These are phyloP conservation scores for Montipora capitata DNA, from an alignment of 92 coral and sea anemone genomes.

Conservation along the genomic window DNA sequence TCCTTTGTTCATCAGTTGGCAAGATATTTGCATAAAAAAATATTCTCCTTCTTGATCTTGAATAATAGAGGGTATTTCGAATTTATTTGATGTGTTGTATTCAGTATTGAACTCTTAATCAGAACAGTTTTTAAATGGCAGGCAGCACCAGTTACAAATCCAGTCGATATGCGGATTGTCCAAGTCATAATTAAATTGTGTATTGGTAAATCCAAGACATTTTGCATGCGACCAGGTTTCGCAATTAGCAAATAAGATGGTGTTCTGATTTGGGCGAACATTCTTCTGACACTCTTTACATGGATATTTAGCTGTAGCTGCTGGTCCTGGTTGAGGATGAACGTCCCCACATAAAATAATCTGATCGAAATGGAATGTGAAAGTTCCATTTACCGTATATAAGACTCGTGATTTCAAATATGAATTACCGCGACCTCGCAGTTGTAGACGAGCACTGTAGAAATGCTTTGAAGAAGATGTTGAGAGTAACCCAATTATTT, in stretches of 20 bases:
- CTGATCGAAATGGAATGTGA: conserved; percentile 52
- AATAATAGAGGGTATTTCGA: no score
- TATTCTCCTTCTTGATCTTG: conserved; percentile 43
- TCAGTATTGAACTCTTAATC: conserved; percentile 24
- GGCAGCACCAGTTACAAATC: conserved; percentile 61
- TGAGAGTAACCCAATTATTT: conserved; percentile 19
- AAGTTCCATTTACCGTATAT: conserved; percentile 51
- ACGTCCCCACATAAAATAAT: no score
- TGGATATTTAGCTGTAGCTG: conserved; percentile 41
- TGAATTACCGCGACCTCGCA: conserved; percentile 49
- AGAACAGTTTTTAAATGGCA: conserved; percentile 27
- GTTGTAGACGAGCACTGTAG: conserved; percentile 43
- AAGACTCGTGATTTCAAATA: conserved; percentile 60
- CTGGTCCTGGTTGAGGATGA: no score
- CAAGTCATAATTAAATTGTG: conserved; percentile 51
- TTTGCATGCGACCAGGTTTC: conserved; percentile 64
- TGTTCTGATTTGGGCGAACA: conserved; percentile 68
- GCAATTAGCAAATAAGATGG: conserved; percentile 62
- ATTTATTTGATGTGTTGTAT: conserved; percentile 31
- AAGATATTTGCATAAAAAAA: conserved; percentile 10
- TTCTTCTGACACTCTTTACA: conserved; percentile 69
- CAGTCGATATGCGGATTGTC: conserved; percentile 56
- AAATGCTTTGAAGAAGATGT: conserved; percentile 38
- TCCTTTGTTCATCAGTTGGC: no score
- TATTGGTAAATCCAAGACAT: conserved; percentile 52